phyloP scores from a whole-genome alignment of 35 echinoderm and acorn worm species.

The Hemicentrotus pulcherrimus region DNA sequence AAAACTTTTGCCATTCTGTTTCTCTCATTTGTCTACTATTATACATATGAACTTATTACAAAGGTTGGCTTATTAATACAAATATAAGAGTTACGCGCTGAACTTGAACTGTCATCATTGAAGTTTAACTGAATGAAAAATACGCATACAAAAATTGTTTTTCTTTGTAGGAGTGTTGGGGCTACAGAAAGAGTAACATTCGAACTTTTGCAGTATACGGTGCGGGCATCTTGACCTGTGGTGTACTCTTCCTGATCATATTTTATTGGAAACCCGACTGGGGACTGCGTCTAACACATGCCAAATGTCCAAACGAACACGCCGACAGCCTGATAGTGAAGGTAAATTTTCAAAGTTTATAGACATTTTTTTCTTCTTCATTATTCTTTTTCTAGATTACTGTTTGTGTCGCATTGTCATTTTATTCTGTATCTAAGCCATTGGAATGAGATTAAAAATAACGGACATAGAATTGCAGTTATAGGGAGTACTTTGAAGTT shows the following conservation, averaged over 20 bases:
- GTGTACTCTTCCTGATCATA: neutral
- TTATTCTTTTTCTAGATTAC: neutral
- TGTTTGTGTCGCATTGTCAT: too few species aligned
- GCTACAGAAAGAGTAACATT: neutral
- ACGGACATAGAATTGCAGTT: too few species aligned
- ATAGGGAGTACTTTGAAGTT: too few species aligned
- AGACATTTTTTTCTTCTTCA: neutral
- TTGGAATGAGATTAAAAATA: too few species aligned
- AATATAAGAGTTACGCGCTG: too few species aligned
- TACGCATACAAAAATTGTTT: neutral
- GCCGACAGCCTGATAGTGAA: conserved; percentile 22
- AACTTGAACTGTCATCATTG: too few species aligned
- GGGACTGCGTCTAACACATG: conserved; percentile 39
- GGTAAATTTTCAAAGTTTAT: neutral
- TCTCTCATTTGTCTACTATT: too few species aligned
- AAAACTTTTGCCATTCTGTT: too few species aligned
- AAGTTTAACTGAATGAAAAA: too few species aligned
- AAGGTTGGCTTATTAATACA: too few species aligned
- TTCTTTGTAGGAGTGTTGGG: conserved; percentile 29
- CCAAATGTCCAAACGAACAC: neutral
- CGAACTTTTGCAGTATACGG: neutral
- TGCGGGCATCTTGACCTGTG: conserved; percentile 5
- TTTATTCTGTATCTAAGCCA: too few species aligned
- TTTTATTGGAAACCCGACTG: conserved; percentile 49
- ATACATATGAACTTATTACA: too few species aligned